Percentiles rank a stretch among this genome's conserved stretches.
phyloP scores from a whole-genome alignment of 2,113 vertebrate species.

The Hassar affinis region DNA sequence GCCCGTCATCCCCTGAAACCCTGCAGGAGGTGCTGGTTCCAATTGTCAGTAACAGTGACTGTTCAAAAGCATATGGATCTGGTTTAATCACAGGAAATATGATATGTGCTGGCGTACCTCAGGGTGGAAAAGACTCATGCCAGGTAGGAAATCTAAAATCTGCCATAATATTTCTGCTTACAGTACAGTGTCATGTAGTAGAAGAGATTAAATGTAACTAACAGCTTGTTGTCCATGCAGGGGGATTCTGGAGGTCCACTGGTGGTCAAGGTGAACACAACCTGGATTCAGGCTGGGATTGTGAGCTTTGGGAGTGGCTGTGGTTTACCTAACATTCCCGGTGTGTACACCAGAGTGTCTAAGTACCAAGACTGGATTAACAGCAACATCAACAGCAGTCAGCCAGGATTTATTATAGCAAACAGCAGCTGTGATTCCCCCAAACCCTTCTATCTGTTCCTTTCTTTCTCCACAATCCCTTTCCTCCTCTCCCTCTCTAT shows the following conservation, averaged over 20 bases:
- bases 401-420: constrained; percentile 32
- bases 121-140: constrained; percentile 68
- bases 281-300: constrained; percentile 77
- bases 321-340: constrained; percentile 74
- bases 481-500: background rate
- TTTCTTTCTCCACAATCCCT: background rate
- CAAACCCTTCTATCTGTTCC: constrained; percentile 15
- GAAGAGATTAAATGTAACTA: background rate
- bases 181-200: background rate
- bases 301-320: constrained; percentile 81
- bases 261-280: constrained; percentile 66
- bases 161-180: background rate
- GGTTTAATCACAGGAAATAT: constrained; percentile 51
- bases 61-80: constrained; percentile 46
- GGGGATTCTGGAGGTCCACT: constrained; percentile 83
- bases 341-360: constrained; percentile 77
- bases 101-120: constrained; percentile 49
- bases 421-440: background rate
- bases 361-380: constrained; percentile 76
- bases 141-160: background rate
- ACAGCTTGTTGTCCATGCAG: constrained; percentile 57
- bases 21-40: constrained; percentile 67
- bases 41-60: constrained; percentile 45
- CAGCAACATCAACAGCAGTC: background rate
- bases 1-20: constrained; percentile 17